Evolutionary conservation across 2,113 vertebrate genomes (phyloP).

Genomic region (Prionailurus bengalensis): DNA sequence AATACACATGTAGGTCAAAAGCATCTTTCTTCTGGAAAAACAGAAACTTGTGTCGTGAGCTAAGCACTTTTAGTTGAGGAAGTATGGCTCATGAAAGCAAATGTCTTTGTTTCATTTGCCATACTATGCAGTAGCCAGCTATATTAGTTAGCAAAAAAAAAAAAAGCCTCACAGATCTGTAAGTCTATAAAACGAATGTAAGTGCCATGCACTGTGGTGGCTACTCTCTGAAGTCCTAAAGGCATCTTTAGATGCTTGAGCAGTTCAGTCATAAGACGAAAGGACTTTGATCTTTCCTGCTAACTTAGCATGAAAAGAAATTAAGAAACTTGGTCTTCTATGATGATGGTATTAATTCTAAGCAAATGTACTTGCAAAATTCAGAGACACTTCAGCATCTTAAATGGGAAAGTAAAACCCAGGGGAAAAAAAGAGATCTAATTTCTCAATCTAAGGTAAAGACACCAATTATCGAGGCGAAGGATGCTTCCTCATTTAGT

Average conservation of each 20-base stretch:
- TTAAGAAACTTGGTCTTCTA: conserved; percentile 70
- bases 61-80: conserved; percentile 31
- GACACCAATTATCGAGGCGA: background rate
- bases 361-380: conserved; percentile 60
- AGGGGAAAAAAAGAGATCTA: background rate
- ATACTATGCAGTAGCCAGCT: background rate
- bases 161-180: conserved; percentile 35
- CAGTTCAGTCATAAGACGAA: conserved; percentile 75
- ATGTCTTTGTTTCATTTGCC: conserved; percentile 64
- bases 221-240: conserved; percentile 77
- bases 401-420: conserved; percentile 56
- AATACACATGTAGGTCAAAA: background rate
- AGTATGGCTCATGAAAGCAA: conserved; percentile 31
- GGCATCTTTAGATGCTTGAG: conserved; percentile 79
- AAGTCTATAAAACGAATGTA: conserved; percentile 73
- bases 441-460: conserved; percentile 20
- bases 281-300: conserved; percentile 78
- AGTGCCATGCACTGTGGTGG: background rate
- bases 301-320: conserved; percentile 79
- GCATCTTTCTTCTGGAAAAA: background rate
- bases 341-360: conserved; percentile 59
- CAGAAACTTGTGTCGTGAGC: background rate
- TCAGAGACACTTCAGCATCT: conserved; percentile 26
- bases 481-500: background rate
- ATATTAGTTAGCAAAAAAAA: conserved; percentile 21